Evolutionary conservation across 2,113 vertebrate genomes (phyloP).

Genomic region (Erpornis zantholeuca): DNA sequence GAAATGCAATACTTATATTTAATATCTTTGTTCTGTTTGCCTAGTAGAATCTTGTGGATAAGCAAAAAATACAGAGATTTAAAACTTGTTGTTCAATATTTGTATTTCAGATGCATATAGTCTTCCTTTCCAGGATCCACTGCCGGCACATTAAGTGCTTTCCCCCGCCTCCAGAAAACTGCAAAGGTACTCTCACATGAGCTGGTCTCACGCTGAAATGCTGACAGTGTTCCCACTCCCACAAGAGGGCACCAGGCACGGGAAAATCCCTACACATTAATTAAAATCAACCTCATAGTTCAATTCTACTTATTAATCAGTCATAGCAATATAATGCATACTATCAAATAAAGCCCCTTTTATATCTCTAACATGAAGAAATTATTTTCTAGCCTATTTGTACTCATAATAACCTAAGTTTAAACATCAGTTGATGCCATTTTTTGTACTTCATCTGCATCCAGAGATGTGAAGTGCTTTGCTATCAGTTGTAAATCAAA

Average conservation of each 20-base stretch:
- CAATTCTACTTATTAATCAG: not conserved
- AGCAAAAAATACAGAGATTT: not conserved
- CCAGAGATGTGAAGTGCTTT: not conserved
- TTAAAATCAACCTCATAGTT: not conserved
- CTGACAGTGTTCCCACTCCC: not conserved
- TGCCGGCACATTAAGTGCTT: not conserved
- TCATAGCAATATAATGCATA: not conserved
- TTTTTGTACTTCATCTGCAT: not conserved
- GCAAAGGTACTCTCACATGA: rapidly evolving
- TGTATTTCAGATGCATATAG: not conserved
- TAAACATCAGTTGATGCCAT: not conserved
- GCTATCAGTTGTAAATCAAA: not conserved
- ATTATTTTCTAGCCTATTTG: not conserved
- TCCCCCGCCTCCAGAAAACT: not conserved
- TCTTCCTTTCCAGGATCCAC: not conserved
- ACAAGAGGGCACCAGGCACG: not conserved
- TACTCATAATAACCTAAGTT: not conserved
- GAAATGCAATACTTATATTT: not conserved
- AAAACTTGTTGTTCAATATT: not conserved
- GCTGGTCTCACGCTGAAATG: not conserved
- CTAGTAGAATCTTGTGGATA: not conserved
- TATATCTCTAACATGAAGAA: not conserved
- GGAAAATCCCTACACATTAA: not conserved
- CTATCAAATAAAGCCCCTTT: not conserved
- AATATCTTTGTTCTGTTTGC: not conserved